Evolutionary conservation across 2,113 vertebrate genomes (phyloP), one percentile per base, ranked within the genome.

Genomic region (Ptilonorhynchus violaceus): DNA sequence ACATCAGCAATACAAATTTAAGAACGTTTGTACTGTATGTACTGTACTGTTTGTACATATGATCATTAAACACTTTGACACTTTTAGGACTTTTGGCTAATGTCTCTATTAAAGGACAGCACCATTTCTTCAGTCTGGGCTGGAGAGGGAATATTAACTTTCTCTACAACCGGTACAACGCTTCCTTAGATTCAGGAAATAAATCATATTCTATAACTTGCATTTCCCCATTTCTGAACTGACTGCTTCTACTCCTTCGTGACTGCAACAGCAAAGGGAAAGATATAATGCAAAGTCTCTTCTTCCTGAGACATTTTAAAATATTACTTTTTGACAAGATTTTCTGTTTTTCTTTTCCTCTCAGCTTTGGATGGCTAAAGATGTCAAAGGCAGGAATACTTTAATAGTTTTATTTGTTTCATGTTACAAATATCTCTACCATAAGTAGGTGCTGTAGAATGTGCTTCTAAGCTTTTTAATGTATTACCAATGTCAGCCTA

Each of bases 371-470:
- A 67, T 77, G 59, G 88, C 56, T 93, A 77, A 93, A 84, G 67
- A 76, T 88, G 82, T 82, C 81, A 80, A 92, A 82, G 47, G 39
- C 79, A 94, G 80, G 75, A 94, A 89, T 79, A 66, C n/a, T 88
- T 82, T 77, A 85, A 85, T 62, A 84, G 31, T 81, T 80, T 89
- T 92, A 66, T 91, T 95, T 96, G 74, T 94, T 97, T 96, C 78
- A 92, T 68, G 72, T 88, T 88, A 85, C 73, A 92, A 94, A 77
- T 93, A 88, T 80, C 62, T 96, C 53, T 88, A 64, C 50, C 79
- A 33, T 85, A 91, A 95, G 84, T 72, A 89, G 68, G 24, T 90
- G n/a, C 68, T 79, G 20, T 81, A 85, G 60, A 72, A 76, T 39
- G 74, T 88, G 60, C 70, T 80, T 93, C 84, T 92, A 60, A 83